These are phyloP conservation scores for Grammomys surdaster DNA, from an alignment of 2,113 vertebrate genomes.

Conservation along the genomic window DNA sequence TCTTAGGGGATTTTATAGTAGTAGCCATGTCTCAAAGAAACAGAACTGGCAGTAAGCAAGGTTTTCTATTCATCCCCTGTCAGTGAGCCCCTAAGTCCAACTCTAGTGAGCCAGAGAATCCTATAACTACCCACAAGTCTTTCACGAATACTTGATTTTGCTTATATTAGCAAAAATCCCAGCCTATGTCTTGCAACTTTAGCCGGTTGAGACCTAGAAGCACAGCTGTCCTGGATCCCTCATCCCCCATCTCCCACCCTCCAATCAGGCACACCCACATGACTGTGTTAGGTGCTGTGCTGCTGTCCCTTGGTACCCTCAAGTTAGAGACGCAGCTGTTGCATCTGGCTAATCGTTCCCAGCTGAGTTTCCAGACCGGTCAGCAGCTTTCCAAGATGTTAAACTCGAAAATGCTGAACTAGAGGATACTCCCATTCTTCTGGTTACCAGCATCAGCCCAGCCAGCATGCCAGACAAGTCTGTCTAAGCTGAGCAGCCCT, in stretches of 20 bases:
- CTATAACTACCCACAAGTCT: neutral
- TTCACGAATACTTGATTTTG: neutral
- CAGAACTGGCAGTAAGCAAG: neutral
- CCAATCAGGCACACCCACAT: neutral
- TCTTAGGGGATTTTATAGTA: neutral
- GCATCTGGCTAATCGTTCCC: neutral
- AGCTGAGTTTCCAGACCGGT: neutral
- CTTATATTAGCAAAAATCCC: neutral
- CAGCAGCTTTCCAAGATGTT: neutral
- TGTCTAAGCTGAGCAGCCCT: too few relatives aligned
- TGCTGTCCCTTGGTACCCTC: neutral
- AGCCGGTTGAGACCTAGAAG: neutral
- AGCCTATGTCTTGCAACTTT: neutral
- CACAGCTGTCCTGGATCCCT: neutral
- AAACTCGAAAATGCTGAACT: neutral
- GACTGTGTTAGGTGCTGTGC: neutral
- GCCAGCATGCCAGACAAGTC: too few relatives aligned
- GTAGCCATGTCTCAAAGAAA: neutral
- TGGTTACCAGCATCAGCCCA: neutral
- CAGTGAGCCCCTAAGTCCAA: neutral
- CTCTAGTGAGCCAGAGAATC: neutral
- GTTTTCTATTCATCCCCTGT: neutral
- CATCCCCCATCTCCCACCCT: neutral
- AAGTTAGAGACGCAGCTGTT: neutral
- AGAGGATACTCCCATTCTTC: neutral